A percentile compares a stretch with the other conserved stretches of the same genome.
phyloP scores from a whole-genome alignment of 2,888 invertebrate species.

The Chloromyia formosa region DNA sequence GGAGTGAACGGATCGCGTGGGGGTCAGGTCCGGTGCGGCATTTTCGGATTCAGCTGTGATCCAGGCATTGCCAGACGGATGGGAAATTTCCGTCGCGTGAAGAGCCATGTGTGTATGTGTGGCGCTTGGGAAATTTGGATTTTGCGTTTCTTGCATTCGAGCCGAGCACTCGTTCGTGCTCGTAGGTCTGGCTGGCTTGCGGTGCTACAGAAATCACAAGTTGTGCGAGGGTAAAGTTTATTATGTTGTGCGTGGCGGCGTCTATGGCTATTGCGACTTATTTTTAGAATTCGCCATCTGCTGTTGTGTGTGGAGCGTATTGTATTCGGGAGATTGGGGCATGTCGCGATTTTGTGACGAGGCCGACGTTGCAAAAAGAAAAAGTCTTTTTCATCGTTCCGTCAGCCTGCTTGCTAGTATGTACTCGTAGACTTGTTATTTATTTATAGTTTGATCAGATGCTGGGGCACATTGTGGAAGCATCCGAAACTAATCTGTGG shows the following conservation, averaged over 20 bases:
- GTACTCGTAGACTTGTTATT: too few species aligned
- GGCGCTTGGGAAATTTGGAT: slow-evolving; percentile 35
- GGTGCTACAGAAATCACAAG: neutral
- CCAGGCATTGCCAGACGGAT: slow-evolving; percentile 15
- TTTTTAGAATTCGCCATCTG: slow-evolving; percentile 33
- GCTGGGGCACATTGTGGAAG: too few species aligned
- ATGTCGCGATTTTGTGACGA: too few species aligned
- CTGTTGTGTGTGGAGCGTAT: neutral
- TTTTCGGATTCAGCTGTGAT: slow-evolving; percentile 23
- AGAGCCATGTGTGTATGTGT: slow-evolving; percentile 23
- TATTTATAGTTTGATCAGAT: too few species aligned
- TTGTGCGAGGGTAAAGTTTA: slow-evolving; percentile 24
- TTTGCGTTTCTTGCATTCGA: slow-evolving; percentile 11
- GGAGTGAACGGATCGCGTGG: neutral
- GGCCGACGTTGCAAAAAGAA: too few species aligned
- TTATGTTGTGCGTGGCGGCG: slow-evolving; percentile 11
- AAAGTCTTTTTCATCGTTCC: too few species aligned
- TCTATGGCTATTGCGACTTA: slow-evolving; percentile 30
- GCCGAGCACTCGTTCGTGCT: neutral
- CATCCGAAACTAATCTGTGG: too few species aligned
- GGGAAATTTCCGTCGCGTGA: neutral
- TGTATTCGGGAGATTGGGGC: too few species aligned
- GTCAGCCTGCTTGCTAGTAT: too few species aligned
- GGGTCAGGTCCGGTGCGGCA: slow-evolving; percentile 12
- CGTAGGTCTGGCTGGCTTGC: neutral